phyloP scores from a whole-genome alignment of 2,797 vertebrate species.

The Hoplostethus mediterraneus region DNA sequence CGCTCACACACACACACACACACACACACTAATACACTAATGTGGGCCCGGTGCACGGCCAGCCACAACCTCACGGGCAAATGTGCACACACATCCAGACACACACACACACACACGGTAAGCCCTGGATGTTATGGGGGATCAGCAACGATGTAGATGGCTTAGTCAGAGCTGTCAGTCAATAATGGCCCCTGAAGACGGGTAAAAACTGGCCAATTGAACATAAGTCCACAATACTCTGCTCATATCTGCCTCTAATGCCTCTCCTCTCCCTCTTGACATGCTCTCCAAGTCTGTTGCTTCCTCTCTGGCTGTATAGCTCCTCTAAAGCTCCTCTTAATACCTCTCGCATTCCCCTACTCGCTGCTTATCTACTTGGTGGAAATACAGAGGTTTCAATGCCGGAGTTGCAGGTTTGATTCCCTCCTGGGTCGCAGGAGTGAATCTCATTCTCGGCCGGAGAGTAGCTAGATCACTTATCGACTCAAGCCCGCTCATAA shows the following conservation, averaged over 20 bases:
- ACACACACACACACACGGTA: conserved; percentile 25
- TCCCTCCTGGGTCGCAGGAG: not conserved
- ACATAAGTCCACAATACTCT: conserved; percentile 2
- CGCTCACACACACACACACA: conserved; percentile 16
- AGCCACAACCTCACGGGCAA: not conserved
- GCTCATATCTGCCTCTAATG: conserved; percentile 10
- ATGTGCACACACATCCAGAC: conserved; percentile 4
- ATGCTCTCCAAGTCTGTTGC: not conserved
- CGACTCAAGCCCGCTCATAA: conserved; percentile 62
- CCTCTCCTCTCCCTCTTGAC: conserved; percentile 3
- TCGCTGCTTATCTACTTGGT: not conserved
- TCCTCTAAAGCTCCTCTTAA: not conserved
- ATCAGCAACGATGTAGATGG: conserved; percentile 52
- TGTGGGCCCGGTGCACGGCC: conserved; percentile 17
- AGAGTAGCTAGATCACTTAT: conserved; percentile 74
- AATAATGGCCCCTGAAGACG: conserved; percentile 43
- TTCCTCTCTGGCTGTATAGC: not conserved
- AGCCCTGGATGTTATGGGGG: conserved; percentile 54
- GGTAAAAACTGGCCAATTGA: conserved; percentile 16
- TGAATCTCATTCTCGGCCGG: conserved; percentile 44
- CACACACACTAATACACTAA: conserved; percentile 15
- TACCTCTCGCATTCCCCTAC: not conserved
- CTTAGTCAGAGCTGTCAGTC: conserved; percentile 67
- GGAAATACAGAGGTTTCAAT: not conserved
- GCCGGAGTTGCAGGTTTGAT: conserved; percentile 7